Percentiles rank a stretch among this genome's conserved stretches.
Evolutionary conservation across 92 coral and sea anemone genomes (phyloP).

Genomic region (Montipora capitata): DNA sequence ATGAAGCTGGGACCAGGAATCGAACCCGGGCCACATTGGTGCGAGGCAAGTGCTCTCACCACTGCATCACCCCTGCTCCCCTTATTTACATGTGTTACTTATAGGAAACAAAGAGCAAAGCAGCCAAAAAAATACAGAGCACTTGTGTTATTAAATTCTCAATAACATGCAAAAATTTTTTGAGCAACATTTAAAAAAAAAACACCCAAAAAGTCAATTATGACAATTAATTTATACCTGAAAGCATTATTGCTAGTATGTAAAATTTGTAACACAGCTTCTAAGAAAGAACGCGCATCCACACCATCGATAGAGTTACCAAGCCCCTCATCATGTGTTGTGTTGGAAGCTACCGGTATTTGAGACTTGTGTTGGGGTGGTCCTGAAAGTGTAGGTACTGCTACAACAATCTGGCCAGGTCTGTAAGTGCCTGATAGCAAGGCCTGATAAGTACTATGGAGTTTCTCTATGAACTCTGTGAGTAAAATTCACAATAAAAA

Average conservation of each 20-base stretch:
- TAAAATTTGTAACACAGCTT: conserved; percentile 82
- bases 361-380: conserved; percentile 83
- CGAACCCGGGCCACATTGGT: too few relatives aligned
- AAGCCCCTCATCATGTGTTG: conserved; percentile 41
- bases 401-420: conserved; percentile 96
- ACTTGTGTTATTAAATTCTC: too few relatives aligned
- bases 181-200: too few relatives aligned
- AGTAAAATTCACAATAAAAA: not conserved
- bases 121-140: too few relatives aligned
- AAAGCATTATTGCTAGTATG: conserved; percentile 73
- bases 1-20: too few relatives aligned
- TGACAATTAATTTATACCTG: conserved; percentile 48
- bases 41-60: too few relatives aligned
- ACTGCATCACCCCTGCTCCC: too few relatives aligned
- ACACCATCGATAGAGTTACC: conserved; percentile 81
- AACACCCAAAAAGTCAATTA: too few relatives aligned
- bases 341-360: conserved; percentile 36
- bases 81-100: too few relatives aligned
- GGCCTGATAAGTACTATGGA: conserved; percentile 84
- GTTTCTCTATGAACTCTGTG: conserved; percentile 91
- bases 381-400: conserved; percentile 86
- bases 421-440: conserved; percentile 88
- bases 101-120: too few relatives aligned
- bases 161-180: too few relatives aligned
- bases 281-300: conserved; percentile 89